phyloP scores from a whole-genome alignment of 2,797 vertebrate species.

The Graptemys geographica region DNA sequence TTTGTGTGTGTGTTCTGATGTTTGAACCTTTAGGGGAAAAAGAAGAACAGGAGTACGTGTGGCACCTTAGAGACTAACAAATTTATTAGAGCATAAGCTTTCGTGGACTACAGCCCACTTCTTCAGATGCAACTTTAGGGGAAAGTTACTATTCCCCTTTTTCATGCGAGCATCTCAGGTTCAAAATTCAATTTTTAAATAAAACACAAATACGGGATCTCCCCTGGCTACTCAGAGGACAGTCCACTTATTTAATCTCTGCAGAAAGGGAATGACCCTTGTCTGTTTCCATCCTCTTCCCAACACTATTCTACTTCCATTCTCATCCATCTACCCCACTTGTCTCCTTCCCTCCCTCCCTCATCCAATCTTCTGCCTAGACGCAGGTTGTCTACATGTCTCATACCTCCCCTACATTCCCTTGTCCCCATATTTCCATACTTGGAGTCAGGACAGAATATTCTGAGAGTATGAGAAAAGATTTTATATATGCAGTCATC shows the following conservation, averaged over 20 bases:
- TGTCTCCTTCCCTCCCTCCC: rapidly evolving
- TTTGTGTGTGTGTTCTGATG: too few species aligned
- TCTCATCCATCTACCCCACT: background rate
- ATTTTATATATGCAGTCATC: background rate
- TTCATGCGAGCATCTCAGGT: rapidly evolving
- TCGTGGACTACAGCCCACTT: too few species aligned
- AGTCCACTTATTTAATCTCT: too few species aligned
- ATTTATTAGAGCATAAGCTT: too few species aligned
- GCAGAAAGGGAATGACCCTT: too few species aligned
- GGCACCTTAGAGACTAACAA: too few species aligned
- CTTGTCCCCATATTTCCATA: too few species aligned
- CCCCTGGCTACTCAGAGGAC: background rate
- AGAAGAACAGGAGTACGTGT: too few species aligned
- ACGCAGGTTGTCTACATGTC: background rate
- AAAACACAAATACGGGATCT: rapidly evolving
- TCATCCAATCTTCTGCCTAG: background rate
- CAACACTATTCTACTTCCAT: background rate
- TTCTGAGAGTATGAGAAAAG: too few species aligned
- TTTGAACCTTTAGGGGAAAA: background rate
- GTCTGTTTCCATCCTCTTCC: background rate
- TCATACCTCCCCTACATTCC: too few species aligned
- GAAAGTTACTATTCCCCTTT: background rate
- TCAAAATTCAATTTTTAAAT: background rate
- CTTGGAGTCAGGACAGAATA: too few species aligned
- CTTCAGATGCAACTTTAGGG: too few species aligned